Base-by-base conservation (phyloP, 2,888 invertebrate species). In the Halictus ligatus region DNA sequence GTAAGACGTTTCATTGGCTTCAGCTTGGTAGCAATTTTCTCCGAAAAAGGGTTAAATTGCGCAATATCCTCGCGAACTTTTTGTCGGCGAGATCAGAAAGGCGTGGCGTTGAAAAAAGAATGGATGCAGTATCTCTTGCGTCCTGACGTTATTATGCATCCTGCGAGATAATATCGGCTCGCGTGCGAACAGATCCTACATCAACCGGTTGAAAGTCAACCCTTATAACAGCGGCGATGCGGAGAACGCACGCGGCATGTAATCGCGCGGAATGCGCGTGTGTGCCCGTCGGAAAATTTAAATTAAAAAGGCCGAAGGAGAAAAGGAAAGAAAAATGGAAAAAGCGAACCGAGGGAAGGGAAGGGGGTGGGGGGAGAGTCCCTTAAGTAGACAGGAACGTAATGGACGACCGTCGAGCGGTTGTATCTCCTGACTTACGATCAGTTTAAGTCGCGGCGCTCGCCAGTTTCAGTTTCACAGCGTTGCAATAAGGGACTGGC, bases 161-260 rank as follows among this genome's bases (percentile, higher is more conserved):
- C 85, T 75, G 81, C 46, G 50, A 81, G 81, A 87, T 89, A 85
- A 83, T 80, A 82, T 84, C 74, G 76, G 67, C 58, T 89, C 79
- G 89, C 87, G 87, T 90, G 87, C 85, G 69, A 80, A 58, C 78
- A 54, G 48, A 86, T 81, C 78, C 76, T 88, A 75, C 76, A 83
- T 90, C 83, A 78, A 64, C 76, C 69, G 72, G 71, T 54, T 46
- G 54, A 78, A 82, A 74, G 80, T 78, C 80, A 75, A 77, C 81
- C 81, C 81, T 72, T 64, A 40, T 50, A 64, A 77, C 77, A 84
- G 18, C 67, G 79, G 81, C 72, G 80, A 83, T 67, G 73, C 78
- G 74, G 67, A 79, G 67, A 81, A 77, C 76, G 25, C 67, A 76
- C 81, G 81, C 76, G 80, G 77, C 83, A 81, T 83, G 80, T 67